Percentiles rank a stretch among this genome's conserved stretches.
These are phyloP conservation scores for Circaetus gallicus DNA, from an alignment of 2,113 vertebrate genomes.

Conservation along the genomic window DNA sequence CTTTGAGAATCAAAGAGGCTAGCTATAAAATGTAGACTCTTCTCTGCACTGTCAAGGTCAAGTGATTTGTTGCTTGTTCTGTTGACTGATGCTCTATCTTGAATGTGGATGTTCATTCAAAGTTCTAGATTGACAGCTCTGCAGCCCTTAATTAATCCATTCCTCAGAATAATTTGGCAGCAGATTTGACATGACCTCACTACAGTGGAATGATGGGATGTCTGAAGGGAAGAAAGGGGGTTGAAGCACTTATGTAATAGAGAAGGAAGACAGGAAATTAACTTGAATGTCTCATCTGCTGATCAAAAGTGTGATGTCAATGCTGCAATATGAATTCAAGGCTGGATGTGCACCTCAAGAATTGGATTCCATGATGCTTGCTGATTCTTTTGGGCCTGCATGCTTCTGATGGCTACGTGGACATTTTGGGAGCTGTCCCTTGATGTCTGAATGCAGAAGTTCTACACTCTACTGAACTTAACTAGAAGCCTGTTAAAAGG, in stretches of 20 bases:
- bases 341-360: not conserved
- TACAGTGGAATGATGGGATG: not conserved
- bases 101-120: not conserved
- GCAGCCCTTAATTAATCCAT: not conserved
- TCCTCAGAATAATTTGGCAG: not conserved
- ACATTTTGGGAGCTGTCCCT: not conserved
- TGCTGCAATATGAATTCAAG: not conserved
- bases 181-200: not conserved
- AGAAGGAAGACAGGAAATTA: not conserved
- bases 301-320: accelerated
- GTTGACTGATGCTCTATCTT: not conserved
- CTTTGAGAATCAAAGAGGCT: not conserved
- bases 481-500: conserved; percentile 1
- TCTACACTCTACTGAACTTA: not conserved
- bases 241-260: not conserved
- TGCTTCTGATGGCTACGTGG: not conserved
- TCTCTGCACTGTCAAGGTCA: not conserved
- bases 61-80: not conserved
- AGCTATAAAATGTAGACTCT: no score
- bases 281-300: accelerated
- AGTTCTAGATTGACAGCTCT: not conserved
- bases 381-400: not conserved
- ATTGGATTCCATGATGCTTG: accelerated
- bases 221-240: not conserved
- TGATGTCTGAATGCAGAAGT: not conserved